phyloP scores from a whole-genome alignment of 2,888 invertebrate genomes.

The Dryadula phaetusa region DNA sequence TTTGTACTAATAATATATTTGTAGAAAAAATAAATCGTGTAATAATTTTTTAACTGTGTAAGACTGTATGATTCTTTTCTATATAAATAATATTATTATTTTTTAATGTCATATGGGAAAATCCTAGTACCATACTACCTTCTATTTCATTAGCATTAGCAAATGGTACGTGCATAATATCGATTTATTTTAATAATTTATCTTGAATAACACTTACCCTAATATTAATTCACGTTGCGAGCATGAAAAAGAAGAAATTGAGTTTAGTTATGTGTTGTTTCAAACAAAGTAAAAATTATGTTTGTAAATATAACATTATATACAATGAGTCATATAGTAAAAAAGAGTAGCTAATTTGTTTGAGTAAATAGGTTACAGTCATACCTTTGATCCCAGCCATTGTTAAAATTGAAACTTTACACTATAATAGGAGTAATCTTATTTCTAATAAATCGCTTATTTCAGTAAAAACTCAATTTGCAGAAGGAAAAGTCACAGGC shows the following conservation, averaged over 20 bases:
- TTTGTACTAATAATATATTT: neutral
- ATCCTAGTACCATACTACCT: neutral
- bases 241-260: slow-evolving; percentile 64
- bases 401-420: slow-evolving; percentile 44
- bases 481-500: slow-evolving; percentile 36
- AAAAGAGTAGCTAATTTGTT: slow-evolving; percentile 3
- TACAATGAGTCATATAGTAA: slow-evolving; percentile 63
- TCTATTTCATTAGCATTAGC: slow-evolving; percentile 11
- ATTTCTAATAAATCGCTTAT: slow-evolving; percentile 41
- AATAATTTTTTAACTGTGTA: neutral
- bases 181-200: slow-evolving; percentile 18
- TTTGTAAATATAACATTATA: slow-evolving; percentile 65
- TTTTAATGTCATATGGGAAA: neutral
- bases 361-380: slow-evolving; percentile 40
- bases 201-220: slow-evolving; percentile 61
- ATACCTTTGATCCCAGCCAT: slow-evolving; percentile 83
- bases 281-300: slow-evolving; percentile 48
- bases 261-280: slow-evolving; percentile 44
- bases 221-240: slow-evolving; percentile 48
- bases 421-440: slow-evolving; percentile 35
- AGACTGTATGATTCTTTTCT: neutral
- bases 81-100: neutral
- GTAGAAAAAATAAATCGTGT: neutral
- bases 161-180: slow-evolving; percentile 7
- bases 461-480: slow-evolving; percentile 35